A percentile compares a stretch with the other conserved stretches of the same genome.
Conservation (phyloP, 1,140 invertebrate species). For the Meloidogyne exigua region DNA sequence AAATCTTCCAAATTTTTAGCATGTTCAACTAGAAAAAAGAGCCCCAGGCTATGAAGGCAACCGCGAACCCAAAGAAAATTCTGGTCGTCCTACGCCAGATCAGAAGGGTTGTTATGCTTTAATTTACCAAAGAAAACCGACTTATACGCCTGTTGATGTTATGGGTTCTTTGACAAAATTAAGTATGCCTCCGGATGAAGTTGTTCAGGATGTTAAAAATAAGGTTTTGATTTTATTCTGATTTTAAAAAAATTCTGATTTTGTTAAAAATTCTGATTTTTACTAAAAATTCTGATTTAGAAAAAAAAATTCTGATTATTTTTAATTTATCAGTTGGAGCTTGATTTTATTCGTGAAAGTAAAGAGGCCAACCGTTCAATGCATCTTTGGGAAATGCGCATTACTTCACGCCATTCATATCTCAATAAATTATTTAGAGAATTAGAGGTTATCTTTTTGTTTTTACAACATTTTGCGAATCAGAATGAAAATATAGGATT, state of each 20-base stretch:
- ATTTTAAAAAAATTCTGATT: background rate
- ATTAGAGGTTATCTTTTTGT: constrained; percentile 43
- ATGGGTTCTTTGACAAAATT: background rate
- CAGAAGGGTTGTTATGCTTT: constrained; percentile 56
- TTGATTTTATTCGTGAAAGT: constrained; percentile 30
- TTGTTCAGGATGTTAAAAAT: constrained; percentile 29
- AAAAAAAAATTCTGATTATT: no score
- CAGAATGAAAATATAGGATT: no score
- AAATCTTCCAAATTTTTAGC: constrained; percentile 21
- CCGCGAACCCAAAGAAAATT: background rate
- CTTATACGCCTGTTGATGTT: background rate
- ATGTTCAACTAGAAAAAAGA: constrained; percentile 34
- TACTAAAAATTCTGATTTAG: no score
- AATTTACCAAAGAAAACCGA: constrained; percentile 37
- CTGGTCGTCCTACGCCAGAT: constrained; percentile 36
- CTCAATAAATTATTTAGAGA: constrained; percentile 28
- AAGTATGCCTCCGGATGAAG: constrained; percentile 21
- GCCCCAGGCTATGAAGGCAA: constrained; percentile 34
- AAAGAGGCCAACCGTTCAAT: constrained; percentile 39
- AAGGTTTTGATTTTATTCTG: constrained; percentile 31
- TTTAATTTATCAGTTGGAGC: constrained; percentile 34
- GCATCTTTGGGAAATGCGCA: constrained; percentile 31
- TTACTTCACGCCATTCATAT: constrained; percentile 16
- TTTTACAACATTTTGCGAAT: no score
- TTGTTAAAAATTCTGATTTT: no score